phyloP scores from a whole-genome alignment of 2,888 invertebrate genomes.

The Drosophila merina region DNA sequence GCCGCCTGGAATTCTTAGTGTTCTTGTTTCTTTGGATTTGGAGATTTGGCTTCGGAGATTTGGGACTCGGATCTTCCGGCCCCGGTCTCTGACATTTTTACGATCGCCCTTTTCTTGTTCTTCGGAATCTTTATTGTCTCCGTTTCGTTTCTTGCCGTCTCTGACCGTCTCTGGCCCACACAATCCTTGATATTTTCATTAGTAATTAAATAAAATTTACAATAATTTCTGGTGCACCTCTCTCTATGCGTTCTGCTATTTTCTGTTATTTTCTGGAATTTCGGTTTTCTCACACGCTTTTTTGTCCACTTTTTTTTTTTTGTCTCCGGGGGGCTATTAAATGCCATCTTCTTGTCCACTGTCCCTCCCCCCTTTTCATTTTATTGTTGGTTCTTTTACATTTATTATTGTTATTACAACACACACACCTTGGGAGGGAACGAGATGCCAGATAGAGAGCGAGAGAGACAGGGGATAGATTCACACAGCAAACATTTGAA shows the following conservation, averaged over 20 bases:
- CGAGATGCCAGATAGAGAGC: not conserved
- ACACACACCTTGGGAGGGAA: not conserved
- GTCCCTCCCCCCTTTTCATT: constrained; percentile 13
- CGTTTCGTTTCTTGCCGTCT: not conserved
- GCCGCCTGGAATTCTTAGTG: constrained; percentile 24
- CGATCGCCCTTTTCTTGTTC: constrained; percentile 51
- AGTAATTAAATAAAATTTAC: constrained; percentile 77
- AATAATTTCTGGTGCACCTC: constrained; percentile 66
- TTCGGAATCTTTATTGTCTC: constrained; percentile 31
- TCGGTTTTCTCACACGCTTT: constrained; percentile 43
- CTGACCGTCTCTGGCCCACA: not conserved
- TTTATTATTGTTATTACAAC: constrained; percentile 33
- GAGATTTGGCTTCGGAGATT: not conserved
- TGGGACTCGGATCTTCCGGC: constrained; percentile 20
- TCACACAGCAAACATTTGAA: constrained; percentile 20
- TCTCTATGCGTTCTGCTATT: constrained; percentile 16
- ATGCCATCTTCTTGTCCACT: constrained; percentile 43
- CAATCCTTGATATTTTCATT: constrained; percentile 69
- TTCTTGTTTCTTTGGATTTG: not conserved
- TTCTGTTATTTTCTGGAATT: constrained; percentile 29
- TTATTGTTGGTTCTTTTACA: constrained; percentile 18
- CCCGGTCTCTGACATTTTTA: constrained; percentile 56
- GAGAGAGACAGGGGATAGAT: not conserved
- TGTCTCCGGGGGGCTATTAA: constrained; percentile 51
- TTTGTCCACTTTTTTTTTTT: constrained; percentile 33